Evolutionary conservation across 2,113 vertebrate species (phyloP).

Genomic region (Pristiophorus japonicus): DNA sequence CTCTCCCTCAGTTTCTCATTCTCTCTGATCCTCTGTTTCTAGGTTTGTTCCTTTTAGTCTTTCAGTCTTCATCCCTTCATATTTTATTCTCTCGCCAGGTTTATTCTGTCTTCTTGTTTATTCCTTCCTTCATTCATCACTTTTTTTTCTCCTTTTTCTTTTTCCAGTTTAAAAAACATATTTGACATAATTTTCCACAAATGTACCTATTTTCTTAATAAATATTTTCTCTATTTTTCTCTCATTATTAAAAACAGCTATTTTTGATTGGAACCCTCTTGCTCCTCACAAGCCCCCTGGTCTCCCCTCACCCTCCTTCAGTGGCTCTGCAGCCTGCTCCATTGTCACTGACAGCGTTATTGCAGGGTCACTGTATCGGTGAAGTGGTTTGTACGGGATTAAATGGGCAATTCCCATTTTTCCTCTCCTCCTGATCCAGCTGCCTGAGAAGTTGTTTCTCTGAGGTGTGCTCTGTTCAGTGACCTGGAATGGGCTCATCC

Average conservation of each 20-base stretch:
- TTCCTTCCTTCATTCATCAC: background rate
- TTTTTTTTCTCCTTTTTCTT: too few species aligned
- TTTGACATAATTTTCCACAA: background rate
- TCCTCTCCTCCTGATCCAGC: background rate
- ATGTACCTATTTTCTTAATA: background rate
- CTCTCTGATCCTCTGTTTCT: background rate
- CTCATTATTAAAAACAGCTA: background rate
- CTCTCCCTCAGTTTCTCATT: background rate
- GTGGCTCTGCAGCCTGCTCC: background rate
- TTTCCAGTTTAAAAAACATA: background rate
- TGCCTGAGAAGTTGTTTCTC: background rate
- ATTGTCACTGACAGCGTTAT: background rate
- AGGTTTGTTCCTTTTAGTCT: background rate
- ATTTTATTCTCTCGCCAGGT: background rate
- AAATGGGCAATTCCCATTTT: slow-evolving; percentile 5
- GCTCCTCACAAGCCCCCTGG: background rate
- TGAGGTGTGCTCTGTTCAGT: slow-evolving; percentile 18
- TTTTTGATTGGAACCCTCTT: background rate
- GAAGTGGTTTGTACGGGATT: slow-evolving; percentile 12
- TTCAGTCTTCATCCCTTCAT: background rate
- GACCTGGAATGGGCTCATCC: background rate
- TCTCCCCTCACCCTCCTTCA: background rate
- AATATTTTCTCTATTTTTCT: background rate
- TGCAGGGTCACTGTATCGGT: slow-evolving; percentile 11
- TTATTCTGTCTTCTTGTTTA: background rate